Percentiles rank a stretch among this genome's conserved stretches.
phyloP scores from a whole-genome alignment of 2,888 invertebrate genomes.

The Miltochrista miniata region DNA sequence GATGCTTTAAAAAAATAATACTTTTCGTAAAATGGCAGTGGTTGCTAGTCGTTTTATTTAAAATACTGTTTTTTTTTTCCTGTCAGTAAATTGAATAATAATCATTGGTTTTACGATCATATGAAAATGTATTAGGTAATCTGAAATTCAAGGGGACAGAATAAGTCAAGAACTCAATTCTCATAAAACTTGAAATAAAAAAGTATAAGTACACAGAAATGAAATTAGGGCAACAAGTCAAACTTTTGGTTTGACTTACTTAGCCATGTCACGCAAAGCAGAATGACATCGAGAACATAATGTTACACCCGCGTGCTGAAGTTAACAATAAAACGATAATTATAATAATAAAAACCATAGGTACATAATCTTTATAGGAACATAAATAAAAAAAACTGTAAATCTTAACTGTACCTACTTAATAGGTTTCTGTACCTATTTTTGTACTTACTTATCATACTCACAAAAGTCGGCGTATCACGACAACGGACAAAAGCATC shows the following conservation, averaged over 20 bases:
- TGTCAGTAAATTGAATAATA: neutral
- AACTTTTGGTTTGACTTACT: constrained; percentile 72
- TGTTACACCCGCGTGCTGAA: constrained; percentile 54
- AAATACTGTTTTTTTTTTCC: no score
- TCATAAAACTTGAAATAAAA: constrained; percentile 65
- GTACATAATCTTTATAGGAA: neutral
- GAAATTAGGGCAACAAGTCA: constrained; percentile 75
- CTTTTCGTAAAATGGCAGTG: no score
- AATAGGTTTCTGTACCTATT: constrained; percentile 50
- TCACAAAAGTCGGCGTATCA: constrained; percentile 56
- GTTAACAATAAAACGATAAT: constrained; percentile 44
- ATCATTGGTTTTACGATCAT: constrained; percentile 17
- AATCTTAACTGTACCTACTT: constrained; percentile 35
- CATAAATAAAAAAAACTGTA: constrained; percentile 16
- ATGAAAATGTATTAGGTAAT: constrained; percentile 14
- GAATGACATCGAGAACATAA: constrained; percentile 64
- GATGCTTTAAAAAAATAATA: neutral
- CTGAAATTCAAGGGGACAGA: constrained; percentile 22
- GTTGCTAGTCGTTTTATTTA: no score
- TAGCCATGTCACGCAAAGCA: constrained; percentile 67
- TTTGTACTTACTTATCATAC: constrained; percentile 44
- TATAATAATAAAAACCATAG: constrained; percentile 13
- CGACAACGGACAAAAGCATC: constrained; percentile 67
- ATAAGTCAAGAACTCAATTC: constrained; percentile 66
- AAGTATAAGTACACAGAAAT: constrained; percentile 67